phyloP scores from a whole-genome alignment of 2,888 invertebrate genomes.

The Terebella lapidaria region DNA sequence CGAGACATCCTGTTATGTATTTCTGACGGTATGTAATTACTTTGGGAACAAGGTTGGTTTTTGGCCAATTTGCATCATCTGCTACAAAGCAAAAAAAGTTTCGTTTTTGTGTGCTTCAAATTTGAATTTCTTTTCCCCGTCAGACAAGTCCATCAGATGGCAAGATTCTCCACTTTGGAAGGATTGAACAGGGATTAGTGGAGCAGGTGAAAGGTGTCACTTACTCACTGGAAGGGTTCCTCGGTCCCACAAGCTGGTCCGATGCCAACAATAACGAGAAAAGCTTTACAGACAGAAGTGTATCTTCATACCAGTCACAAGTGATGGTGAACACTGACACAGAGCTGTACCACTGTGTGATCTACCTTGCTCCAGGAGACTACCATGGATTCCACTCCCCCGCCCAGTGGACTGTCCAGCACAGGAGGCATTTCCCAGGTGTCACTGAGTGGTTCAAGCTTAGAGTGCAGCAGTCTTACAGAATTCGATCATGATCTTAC shows the following conservation, averaged over 20 bases:
- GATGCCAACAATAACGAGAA: neutral
- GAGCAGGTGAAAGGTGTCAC: constrained; percentile 96
- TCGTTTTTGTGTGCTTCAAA: too few relatives aligned
- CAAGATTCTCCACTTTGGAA: constrained; percentile 80
- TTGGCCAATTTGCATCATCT: too few relatives aligned
- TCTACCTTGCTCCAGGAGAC: constrained; percentile 96
- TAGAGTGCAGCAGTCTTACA: too few relatives aligned
- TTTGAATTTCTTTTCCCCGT: constrained; percentile 9
- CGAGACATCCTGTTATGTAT: too few relatives aligned
- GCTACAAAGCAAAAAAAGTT: too few relatives aligned
- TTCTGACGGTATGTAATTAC: too few relatives aligned
- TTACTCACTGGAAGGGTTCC: constrained; percentile 82
- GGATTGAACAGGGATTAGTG: constrained; percentile 75
- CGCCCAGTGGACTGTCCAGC: constrained; percentile 76
- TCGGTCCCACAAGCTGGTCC: constrained; percentile 58
- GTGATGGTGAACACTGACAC: neutral
- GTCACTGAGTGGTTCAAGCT: constrained; percentile 32
- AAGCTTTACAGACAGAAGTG: neutral
- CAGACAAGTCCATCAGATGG: constrained; percentile 79
- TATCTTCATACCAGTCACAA: neutral
- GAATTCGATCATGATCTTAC: too few relatives aligned
- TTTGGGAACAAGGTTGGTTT: too few relatives aligned
- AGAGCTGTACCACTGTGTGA: constrained; percentile 82
- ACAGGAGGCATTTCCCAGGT: constrained; percentile 88
- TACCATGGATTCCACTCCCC: constrained; percentile 96